Percentiles rank a stretch among this genome's conserved stretches.
Evolutionary conservation across 2,797 vertebrate species (phyloP).

Genomic region (Allobates femoralis): DNA sequence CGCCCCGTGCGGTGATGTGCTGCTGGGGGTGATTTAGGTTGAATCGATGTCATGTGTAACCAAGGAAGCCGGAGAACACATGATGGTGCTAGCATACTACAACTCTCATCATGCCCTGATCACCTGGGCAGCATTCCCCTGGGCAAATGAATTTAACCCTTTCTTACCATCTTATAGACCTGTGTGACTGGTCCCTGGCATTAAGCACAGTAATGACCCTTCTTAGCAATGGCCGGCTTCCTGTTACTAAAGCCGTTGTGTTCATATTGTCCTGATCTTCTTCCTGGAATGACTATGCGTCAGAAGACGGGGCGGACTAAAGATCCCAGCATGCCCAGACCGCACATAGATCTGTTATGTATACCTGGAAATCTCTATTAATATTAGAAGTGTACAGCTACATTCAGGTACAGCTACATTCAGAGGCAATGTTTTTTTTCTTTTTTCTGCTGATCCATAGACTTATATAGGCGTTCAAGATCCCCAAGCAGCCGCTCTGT

Average conservation of each 20-base stretch:
- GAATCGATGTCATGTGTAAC: not conserved
- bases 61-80: too few species aligned
- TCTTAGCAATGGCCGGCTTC: not conserved
- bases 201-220: not conserved
- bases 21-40: not conserved
- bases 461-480: too few species aligned
- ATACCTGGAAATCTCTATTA: too few species aligned
- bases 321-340: not conserved
- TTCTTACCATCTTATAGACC: not conserved
- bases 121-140: not conserved
- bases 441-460: too few species aligned
- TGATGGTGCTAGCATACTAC: not conserved
- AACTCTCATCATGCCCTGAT: not conserved
- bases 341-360: not conserved
- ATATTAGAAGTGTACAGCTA: too few species aligned
- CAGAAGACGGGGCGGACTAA: not conserved
- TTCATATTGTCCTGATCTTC: not conserved
- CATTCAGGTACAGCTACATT: too few species aligned
- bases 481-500: too few species aligned
- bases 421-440: too few species aligned
- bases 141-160: too few species aligned
- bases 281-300: not conserved
- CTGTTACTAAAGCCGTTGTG: conserved; percentile 14
- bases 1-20: not conserved
- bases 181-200: not conserved